A percentile compares a stretch with the other conserved stretches of the same genome.
Evolutionary conservation across 2,113 vertebrate species (phyloP).

Genomic region (Rhodinocichla rosea): DNA sequence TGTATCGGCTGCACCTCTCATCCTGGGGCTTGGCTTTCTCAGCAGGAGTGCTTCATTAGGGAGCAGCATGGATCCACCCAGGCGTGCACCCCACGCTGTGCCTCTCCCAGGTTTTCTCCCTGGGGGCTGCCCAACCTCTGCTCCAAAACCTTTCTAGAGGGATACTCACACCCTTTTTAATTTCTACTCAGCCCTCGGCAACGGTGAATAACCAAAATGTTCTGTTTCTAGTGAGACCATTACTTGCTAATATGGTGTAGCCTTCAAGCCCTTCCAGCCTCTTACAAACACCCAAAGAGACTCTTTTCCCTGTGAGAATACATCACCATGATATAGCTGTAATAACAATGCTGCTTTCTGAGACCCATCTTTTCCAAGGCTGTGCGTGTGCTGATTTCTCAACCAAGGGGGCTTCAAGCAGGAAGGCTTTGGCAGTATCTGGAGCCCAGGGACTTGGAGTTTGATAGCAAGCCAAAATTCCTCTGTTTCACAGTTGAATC

Average conservation of each 20-base stretch:
- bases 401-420: neutral
- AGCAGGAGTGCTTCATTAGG: neutral
- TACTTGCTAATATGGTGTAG: neutral
- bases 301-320: neutral
- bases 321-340: neutral
- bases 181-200: neutral
- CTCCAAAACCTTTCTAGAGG: neutral
- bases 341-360: neutral
- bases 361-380: neutral
- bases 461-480: neutral
- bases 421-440: neutral
- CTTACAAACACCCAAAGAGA: neutral
- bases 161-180: neutral
- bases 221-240: neutral
- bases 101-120: neutral
- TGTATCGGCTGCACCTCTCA: rapidly evolving
- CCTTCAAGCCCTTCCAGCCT: neutral
- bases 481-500: neutral
- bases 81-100: rapidly evolving
- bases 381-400: neutral
- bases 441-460: neutral
- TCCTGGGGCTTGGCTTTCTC: neutral
- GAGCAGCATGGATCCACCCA: neutral
- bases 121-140: neutral
- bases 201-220: neutral